Evolutionary conservation across 2,113 vertebrate species (phyloP).

Genomic region (Brienomyrus longianalis): DNA sequence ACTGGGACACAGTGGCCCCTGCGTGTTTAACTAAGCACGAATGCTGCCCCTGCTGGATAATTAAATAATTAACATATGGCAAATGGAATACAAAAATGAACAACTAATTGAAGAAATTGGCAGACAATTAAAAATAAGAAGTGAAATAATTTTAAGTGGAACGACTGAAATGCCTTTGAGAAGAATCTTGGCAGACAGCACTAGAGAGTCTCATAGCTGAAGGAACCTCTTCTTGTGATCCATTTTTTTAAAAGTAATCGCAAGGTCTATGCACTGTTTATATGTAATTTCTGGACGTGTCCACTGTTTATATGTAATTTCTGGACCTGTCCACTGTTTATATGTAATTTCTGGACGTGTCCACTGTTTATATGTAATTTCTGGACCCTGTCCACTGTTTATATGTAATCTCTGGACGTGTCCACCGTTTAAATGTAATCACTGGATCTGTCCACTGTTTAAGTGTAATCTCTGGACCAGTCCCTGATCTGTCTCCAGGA

Average conservation of each 20-base stretch:
- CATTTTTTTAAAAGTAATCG: not conserved
- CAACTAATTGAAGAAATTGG: not conserved
- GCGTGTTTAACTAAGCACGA: slow-evolving; percentile 34
- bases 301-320: too few relatives aligned
- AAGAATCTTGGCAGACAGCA: not conserved
- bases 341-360: not conserved
- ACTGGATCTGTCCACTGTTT: not conserved
- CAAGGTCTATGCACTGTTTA: too few relatives aligned
- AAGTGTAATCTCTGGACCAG: not conserved
- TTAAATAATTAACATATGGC: not conserved
- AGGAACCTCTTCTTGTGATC: not conserved
- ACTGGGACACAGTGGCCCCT: not conserved
- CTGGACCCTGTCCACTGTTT: too few relatives aligned
- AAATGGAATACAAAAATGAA: not conserved
- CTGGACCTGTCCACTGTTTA: not conserved
- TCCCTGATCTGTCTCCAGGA: slow-evolving; percentile 35
- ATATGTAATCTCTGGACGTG: too few relatives aligned
- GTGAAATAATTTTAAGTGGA: not conserved
- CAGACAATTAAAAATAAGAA: not conserved
- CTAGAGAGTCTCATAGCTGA: not conserved
- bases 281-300: too few relatives aligned
- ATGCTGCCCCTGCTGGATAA: not conserved
- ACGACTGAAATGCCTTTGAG: not conserved
- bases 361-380: too few relatives aligned
- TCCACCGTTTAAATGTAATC: too few relatives aligned